These are phyloP conservation scores for Plecturocebus donacophilus DNA, from an alignment of 2,113 vertebrate species.

Conservation along the genomic window DNA sequence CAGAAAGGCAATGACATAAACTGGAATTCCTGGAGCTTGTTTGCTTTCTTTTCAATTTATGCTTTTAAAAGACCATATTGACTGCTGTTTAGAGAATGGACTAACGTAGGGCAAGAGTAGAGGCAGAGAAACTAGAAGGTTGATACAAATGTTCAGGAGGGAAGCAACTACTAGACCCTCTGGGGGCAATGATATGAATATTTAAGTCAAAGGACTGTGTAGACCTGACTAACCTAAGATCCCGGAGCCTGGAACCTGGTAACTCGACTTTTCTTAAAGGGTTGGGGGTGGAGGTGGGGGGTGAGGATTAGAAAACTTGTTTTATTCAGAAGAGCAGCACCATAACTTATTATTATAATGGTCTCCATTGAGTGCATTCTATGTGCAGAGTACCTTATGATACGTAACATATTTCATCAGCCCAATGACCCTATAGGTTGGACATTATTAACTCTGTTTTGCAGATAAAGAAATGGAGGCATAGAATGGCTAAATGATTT, in stretches of 20 bases:
- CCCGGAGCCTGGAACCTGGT: not conserved
- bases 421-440: not conserved
- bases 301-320: not conserved
- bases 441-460: constrained; percentile 4
- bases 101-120: not conserved
- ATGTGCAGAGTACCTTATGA: not conserved
- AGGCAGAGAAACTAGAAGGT: not conserved
- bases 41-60: constrained; percentile 37
- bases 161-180: not conserved
- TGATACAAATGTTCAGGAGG: not conserved
- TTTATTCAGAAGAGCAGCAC: not conserved
- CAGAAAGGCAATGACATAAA: not conserved
- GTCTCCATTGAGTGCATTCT: not conserved
- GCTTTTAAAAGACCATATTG: not conserved
- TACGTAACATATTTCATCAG: not conserved
- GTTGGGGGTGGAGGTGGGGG: too few species aligned
- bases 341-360: not conserved
- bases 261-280: not conserved
- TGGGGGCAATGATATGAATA: not conserved
- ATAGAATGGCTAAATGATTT: not conserved
- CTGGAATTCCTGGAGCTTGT: not conserved
- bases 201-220: not conserved
- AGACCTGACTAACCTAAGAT: not conserved
- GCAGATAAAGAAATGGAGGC: not conserved
- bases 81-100: not conserved